Conservation (phyloP, 2,888 invertebrate genomes). For the Dascillus cervinus region DNA sequence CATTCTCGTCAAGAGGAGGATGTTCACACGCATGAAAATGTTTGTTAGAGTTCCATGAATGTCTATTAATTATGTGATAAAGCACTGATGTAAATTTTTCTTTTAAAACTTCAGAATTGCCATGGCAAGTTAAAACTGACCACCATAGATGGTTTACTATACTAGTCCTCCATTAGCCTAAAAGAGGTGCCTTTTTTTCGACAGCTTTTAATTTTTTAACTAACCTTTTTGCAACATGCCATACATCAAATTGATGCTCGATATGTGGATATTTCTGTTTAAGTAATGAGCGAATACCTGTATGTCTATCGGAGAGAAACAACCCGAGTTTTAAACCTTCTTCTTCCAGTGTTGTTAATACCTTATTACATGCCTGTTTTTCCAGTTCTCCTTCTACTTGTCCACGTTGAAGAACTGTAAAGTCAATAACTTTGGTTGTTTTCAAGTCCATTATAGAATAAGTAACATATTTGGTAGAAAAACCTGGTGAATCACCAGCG, state of each 20-base stretch:
- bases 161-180: conserved; percentile 12
- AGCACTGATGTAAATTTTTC: too few relatives aligned
- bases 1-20: too few relatives aligned
- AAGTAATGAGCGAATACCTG: conserved; percentile 10
- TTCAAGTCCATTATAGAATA: conserved; percentile 15
- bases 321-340: conserved; percentile 10
- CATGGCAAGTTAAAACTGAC: conserved; percentile 6
- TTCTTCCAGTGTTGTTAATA: conserved; percentile 9
- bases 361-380: conserved; percentile 14
- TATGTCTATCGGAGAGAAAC: conserved; percentile 17
- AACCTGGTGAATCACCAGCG: conserved; percentile 15
- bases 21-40: too few relatives aligned
- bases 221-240: conserved; percentile 16
- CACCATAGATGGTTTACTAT: conserved; percentile 12
- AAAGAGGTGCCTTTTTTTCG: conserved; percentile 8
- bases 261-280: conserved; percentile 10
- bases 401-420: conserved; percentile 11
- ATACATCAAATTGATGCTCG: conserved; percentile 13
- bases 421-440: conserved; percentile 12
- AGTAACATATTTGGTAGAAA: conserved; percentile 13
- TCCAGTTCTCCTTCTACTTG: conserved; percentile 12
- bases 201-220: conserved; percentile 11
- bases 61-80: too few relatives aligned
- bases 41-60: too few relatives aligned
- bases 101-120: conserved; percentile 4